phyloP scores from a whole-genome alignment of 2,113 vertebrate genomes.

The Ptychochromis oligacanthus region DNA sequence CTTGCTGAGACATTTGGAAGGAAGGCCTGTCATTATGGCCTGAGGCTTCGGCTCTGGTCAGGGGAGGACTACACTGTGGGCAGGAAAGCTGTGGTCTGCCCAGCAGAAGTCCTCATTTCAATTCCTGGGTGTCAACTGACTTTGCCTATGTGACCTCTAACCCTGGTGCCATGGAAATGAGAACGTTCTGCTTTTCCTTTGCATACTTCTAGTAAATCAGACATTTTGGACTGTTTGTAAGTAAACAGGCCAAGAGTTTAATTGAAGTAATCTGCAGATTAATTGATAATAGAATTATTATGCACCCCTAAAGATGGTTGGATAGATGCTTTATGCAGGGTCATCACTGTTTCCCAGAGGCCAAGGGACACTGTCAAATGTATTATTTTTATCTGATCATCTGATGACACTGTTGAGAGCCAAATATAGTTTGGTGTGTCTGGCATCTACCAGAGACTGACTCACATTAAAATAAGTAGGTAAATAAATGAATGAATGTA shows the following conservation, averaged over 20 bases:
- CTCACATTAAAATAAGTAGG: too few relatives aligned
- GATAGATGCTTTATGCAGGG: too few relatives aligned
- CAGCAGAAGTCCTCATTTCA: constrained; percentile 18
- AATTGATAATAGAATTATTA: too few relatives aligned
- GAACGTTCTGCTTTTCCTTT: background rate
- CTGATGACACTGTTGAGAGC: too few relatives aligned
- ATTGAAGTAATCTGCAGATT: too few relatives aligned
- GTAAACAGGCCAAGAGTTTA: background rate
- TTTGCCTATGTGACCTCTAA: constrained; percentile 55
- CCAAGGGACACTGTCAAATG: too few relatives aligned
- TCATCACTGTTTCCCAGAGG: too few relatives aligned
- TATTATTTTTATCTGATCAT: too few relatives aligned
- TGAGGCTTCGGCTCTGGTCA: constrained; percentile 51
- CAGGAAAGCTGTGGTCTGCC: constrained; percentile 16
- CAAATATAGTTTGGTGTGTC: too few relatives aligned
- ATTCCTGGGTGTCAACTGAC: constrained; percentile 60
- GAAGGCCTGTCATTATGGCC: constrained; percentile 66
- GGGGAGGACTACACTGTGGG: constrained; percentile 55
- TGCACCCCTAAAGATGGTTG: too few relatives aligned
- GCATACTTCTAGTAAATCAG: background rate
- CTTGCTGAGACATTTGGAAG: constrained; percentile 59
- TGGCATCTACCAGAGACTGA: too few relatives aligned
- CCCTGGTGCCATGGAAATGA: background rate
- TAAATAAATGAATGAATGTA: too few relatives aligned
- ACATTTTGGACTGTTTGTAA: background rate